Evolutionary conservation across 1,140 invertebrate genomes (phyloP).

Genomic region (Penaeus vannamei): DNA sequence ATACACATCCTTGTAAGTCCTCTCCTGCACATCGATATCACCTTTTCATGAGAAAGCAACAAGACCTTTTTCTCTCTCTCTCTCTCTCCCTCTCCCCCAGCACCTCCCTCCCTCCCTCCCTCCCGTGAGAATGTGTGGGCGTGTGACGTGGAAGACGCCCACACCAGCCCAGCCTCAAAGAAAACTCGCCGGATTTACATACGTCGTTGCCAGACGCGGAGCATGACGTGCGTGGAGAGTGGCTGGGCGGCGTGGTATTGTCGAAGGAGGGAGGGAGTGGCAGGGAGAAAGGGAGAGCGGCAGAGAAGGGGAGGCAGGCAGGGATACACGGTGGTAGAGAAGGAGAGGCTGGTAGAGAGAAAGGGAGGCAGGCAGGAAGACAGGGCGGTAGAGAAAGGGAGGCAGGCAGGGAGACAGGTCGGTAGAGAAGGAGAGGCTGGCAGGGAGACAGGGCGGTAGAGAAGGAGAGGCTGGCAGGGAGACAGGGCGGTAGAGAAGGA

Average conservation of each 20-base stretch:
- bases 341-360: too few species aligned
- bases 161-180: constrained; percentile 12
- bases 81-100: neutral
- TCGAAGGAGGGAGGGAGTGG: constrained; percentile 5
- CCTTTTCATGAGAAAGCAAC: too few species aligned
- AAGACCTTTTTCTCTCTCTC: neutral
- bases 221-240: neutral
- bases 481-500: neutral
- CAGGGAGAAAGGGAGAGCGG: neutral
- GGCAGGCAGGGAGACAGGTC: neutral
- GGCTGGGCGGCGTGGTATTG: neutral
- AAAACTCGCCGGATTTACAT: constrained; percentile 44
- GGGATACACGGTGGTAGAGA: too few species aligned
- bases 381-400: neutral
- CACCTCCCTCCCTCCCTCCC: neutral
- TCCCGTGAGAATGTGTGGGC: neutral
- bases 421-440: neutral
- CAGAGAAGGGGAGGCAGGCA: neutral
- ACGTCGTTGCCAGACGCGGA: constrained; percentile 44
- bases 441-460: neutral
- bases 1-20: too few species aligned
- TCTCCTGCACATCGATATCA: too few species aligned
- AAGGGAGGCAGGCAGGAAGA: neutral
- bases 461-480: neutral
- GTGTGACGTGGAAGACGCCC: neutral